A percentile compares a stretch with the other conserved stretches of the same genome.
Evolutionary conservation across 2,113 vertebrate species (phyloP).

Genomic region (Apistogramma diplotaenia): DNA sequence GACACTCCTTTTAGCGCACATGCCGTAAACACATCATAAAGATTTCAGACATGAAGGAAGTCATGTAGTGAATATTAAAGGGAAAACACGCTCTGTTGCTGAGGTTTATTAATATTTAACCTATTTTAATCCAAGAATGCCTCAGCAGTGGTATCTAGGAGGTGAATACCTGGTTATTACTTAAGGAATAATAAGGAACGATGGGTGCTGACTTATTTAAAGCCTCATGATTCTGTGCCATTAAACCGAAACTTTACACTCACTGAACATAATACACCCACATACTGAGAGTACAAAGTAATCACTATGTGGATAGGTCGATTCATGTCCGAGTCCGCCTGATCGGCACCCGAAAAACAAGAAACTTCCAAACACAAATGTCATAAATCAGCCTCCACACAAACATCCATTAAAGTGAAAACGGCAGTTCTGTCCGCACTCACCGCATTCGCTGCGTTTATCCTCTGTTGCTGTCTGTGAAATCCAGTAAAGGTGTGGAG

Average conservation of each 20-base stretch:
- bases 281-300: not conserved
- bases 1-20: not conserved
- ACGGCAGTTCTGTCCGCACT: not conserved
- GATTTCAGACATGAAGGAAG: not conserved
- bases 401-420: not conserved
- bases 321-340: not conserved
- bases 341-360: not conserved
- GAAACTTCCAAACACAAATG: constrained; percentile 12
- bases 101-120: not conserved
- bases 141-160: not conserved
- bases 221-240: not conserved
- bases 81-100: not conserved
- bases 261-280: not conserved
- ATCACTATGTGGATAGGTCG: not conserved
- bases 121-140: not conserved
- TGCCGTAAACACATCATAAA: constrained; percentile 36
- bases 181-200: not conserved
- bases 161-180: not conserved
- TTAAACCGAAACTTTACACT: not conserved
- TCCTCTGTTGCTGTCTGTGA: constrained; percentile 6
- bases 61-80: not conserved
- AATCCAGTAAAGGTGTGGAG: constrained; percentile 18
- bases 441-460: constrained; percentile 33
- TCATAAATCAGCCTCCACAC: not conserved
- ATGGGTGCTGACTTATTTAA: not conserved